phyloP scores from a whole-genome alignment of 2,113 vertebrate species.

The Oceanodroma tethys region DNA sequence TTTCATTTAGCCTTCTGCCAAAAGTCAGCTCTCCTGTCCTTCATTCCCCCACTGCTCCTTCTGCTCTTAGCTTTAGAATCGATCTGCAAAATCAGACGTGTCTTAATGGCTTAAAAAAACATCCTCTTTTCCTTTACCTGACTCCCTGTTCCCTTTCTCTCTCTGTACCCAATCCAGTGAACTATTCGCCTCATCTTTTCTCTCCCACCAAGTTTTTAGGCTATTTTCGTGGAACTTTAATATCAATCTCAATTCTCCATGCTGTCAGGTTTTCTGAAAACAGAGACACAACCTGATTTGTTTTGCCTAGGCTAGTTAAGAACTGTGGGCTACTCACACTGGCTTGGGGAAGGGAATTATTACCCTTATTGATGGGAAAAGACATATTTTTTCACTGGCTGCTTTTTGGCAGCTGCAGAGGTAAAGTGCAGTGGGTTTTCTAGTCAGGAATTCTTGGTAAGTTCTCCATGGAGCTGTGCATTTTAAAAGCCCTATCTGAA shows the following conservation, averaged over 20 bases:
- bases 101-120: background rate
- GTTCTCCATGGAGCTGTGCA: background rate
- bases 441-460: background rate
- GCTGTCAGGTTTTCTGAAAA: slow-evolving; percentile 25
- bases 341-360: background rate
- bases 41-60: background rate
- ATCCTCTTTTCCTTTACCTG: background rate
- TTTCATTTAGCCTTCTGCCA: background rate
- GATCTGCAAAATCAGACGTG: background rate
- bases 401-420: background rate
- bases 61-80: background rate
- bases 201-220: background rate
- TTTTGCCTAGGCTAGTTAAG: background rate
- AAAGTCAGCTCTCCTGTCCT: background rate
- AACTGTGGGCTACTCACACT: background rate
- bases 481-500: background rate
- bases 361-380: background rate
- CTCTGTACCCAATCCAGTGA: background rate
- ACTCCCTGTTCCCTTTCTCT: background rate
- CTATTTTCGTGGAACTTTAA: background rate
- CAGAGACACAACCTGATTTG: background rate
- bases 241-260: slow-evolving; percentile 9
- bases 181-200: background rate
- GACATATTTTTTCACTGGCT: background rate
- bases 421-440: background rate